phyloP scores from a whole-genome alignment of 1,140 invertebrate species.

The Antheraea pernyi region DNA sequence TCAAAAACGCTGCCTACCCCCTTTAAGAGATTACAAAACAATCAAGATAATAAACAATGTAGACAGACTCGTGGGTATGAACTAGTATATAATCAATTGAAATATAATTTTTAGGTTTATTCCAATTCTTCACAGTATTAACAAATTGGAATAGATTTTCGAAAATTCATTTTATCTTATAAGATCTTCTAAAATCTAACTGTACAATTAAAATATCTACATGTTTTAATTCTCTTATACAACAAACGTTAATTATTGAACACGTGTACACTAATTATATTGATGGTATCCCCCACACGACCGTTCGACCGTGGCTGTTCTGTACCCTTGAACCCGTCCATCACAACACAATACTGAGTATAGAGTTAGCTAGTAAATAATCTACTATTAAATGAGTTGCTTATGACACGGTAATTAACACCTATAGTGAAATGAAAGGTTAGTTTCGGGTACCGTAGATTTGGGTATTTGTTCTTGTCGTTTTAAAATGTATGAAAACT shows the following conservation, averaged over 20 bases:
- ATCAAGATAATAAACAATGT: too few species aligned
- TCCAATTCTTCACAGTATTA: too few species aligned
- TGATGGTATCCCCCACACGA: background rate
- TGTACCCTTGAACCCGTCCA: slow-evolving; percentile 20
- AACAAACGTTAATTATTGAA: background rate
- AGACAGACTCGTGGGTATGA: too few species aligned
- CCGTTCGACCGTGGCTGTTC: background rate
- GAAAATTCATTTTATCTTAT: background rate
- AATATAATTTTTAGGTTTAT: too few species aligned
- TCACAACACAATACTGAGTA: slow-evolving; percentile 6
- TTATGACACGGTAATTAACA: slow-evolving; percentile 25
- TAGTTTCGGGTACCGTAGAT: too few species aligned
- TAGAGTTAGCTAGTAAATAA: slow-evolving; percentile 5
- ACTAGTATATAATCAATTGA: too few species aligned
- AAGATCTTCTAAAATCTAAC: background rate
- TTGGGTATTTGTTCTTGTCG: too few species aligned
- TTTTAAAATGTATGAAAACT: too few species aligned
- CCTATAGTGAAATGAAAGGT: background rate
- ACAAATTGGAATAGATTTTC: too few species aligned
- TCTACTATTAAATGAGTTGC: slow-evolving; percentile 20
- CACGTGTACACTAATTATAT: background rate
- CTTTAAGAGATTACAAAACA: too few species aligned
- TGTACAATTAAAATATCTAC: background rate
- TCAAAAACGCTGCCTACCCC: too few species aligned
- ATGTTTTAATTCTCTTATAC: background rate